phyloP scores from a whole-genome alignment of 2,888 invertebrate species.

The Automeris io region DNA sequence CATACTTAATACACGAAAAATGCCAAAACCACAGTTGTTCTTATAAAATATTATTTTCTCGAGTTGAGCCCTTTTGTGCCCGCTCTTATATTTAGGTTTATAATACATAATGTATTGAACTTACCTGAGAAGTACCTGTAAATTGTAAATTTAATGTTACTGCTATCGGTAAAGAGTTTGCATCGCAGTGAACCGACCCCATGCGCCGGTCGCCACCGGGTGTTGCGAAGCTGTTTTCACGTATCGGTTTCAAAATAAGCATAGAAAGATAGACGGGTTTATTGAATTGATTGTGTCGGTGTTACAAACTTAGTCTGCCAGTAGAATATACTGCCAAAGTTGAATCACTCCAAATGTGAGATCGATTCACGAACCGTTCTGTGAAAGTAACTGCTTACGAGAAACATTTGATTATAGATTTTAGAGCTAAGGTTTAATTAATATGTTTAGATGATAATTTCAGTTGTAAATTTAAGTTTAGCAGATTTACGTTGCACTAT shows the following conservation, averaged over 20 bases:
- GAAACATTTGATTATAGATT: constrained; percentile 65
- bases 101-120: constrained; percentile 64
- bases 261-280: constrained; percentile 55
- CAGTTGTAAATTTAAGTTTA: constrained; percentile 76
- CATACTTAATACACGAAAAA: constrained; percentile 27
- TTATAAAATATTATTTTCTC: constrained; percentile 30
- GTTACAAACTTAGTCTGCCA: constrained; percentile 54
- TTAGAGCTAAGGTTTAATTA: constrained; percentile 65
- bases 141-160: constrained; percentile 69
- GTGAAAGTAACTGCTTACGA: constrained; percentile 71
- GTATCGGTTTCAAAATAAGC: constrained; percentile 42
- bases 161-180: constrained; percentile 59
- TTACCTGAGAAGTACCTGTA: constrained; percentile 75
- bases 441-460: constrained; percentile 66
- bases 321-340: constrained; percentile 71
- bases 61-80: constrained; percentile 71
- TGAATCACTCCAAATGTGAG: constrained; percentile 62
- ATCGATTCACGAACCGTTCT: constrained; percentile 71
- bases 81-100: constrained; percentile 62
- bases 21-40: constrained; percentile 55
- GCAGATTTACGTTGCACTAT: constrained; percentile 71
- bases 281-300: constrained; percentile 54
- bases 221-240: constrained; percentile 59
- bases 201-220: constrained; percentile 45
- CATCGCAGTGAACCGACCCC: constrained; percentile 70